Percentiles rank a stretch among this genome's conserved stretches.
These are phyloP conservation scores for Eristalis intricaria DNA, from an alignment of 2,888 invertebrate species.

Conservation along the genomic window DNA sequence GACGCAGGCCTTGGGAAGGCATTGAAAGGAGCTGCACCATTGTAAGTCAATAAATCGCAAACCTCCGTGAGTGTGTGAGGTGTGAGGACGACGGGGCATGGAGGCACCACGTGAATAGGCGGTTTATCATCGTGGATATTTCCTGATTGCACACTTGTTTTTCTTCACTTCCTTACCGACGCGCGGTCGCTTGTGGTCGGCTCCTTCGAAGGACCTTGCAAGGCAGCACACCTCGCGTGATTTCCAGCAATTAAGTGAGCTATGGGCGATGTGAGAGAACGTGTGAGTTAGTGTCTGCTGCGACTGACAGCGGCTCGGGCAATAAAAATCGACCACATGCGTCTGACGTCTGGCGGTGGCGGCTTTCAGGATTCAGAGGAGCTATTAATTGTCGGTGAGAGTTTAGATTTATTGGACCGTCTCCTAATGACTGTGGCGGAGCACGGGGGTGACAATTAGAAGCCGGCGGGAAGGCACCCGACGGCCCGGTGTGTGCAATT, in stretches of 20 bases:
- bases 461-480: background rate
- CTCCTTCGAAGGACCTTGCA: slow-evolving; percentile 29
- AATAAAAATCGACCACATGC: slow-evolving; percentile 51
- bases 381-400: slow-evolving; percentile 61
- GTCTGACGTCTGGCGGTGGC: slow-evolving; percentile 7
- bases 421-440: slow-evolving; percentile 33
- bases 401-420: slow-evolving; percentile 60
- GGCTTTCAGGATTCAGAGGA: slow-evolving; percentile 28
- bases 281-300: slow-evolving; percentile 55
- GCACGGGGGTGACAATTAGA: background rate
- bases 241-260: slow-evolving; percentile 57
- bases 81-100: slow-evolving; percentile 5
- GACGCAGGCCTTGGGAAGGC: slow-evolving; percentile 65
- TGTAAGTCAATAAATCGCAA: slow-evolving; percentile 68
- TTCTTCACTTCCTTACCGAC: background rate
- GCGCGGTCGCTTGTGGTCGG: background rate
- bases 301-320: slow-evolving; percentile 63
- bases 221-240: slow-evolving; percentile 51
- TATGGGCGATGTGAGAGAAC: slow-evolving; percentile 44
- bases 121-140: slow-evolving; percentile 72
- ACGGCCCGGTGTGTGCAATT: background rate
- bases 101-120: slow-evolving; percentile 70
- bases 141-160: slow-evolving; percentile 65
- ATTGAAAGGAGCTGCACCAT: slow-evolving; percentile 66
- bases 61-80: slow-evolving; percentile 39